phyloP scores from a whole-genome alignment of 1,140 invertebrate species.

The Zaprionus capensis region DNA sequence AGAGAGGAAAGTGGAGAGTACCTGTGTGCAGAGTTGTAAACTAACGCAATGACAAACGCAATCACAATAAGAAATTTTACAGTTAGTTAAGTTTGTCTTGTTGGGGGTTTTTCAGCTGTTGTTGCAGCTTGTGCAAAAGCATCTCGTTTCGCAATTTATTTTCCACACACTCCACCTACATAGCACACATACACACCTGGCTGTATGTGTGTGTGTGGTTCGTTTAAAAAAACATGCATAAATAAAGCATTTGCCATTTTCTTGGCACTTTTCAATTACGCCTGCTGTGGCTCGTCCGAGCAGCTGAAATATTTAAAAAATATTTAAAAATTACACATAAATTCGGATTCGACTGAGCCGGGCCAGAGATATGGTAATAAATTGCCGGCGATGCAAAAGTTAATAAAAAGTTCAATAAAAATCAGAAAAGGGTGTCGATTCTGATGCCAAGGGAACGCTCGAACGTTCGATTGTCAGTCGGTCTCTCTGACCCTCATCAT shows the following conservation, averaged over 20 bases:
- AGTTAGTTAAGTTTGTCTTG: conserved; percentile 82
- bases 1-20: conserved; percentile 4
- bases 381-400: conserved; percentile 66
- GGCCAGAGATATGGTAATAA: conserved; percentile 54
- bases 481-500: conserved; percentile 71
- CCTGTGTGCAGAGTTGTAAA: conserved; percentile 77
- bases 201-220: conserved; percentile 29
- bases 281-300: conserved; percentile 8
- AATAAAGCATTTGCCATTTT: conserved; percentile 46
- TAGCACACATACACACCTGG: background rate
- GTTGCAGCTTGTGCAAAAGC: conserved; percentile 30
- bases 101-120: conserved; percentile 56
- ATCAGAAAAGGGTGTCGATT: conserved; percentile 77
- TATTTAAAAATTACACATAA: conserved; percentile 47
- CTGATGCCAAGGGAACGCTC: conserved; percentile 56
- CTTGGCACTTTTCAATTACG: conserved; percentile 23
- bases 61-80: conserved; percentile 83
- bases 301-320: conserved; percentile 51
- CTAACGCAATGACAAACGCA: conserved; percentile 82
- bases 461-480: conserved; percentile 39
- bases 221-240: conserved; percentile 62
- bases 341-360: background rate
- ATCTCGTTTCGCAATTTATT: conserved; percentile 57
- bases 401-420: conserved; percentile 83
- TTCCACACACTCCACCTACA: conserved; percentile 8